Base-by-base conservation (phyloP, 1,140 invertebrate genomes). In the Anthonomus grandis region DNA sequence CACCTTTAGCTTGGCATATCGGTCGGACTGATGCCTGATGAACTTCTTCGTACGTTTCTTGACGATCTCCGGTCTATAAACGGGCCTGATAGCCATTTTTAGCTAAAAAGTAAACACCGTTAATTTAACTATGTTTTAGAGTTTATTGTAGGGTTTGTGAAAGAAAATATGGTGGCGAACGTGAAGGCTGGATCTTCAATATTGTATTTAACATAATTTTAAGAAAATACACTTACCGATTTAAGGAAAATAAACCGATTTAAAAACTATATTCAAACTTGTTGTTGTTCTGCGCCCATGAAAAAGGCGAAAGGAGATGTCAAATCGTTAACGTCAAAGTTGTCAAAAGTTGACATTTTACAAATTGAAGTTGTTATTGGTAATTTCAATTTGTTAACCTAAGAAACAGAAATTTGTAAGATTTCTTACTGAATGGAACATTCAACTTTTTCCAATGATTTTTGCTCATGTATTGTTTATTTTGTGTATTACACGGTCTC, bases 1-100 rank as follows among this genome's bases (percentile, higher is more conserved):
- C 77, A 94, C 91, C 83, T 87, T 95, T 51, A 98, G 79, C 80
- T 96, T 96, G 59, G 85, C 86, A 90, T 97, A 98, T 71, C 95
- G 83, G 77, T 98, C 95, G 73, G 90, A 93, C 76, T 98, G 95
- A 78, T 98, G 95, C 59, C 95, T 85, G 68, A 91, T 94, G 76
- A 98, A 98, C 75, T 91, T 91, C 81, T 97, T 97, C 39, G 89
- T 93, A 74, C 94, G 83, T 79, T 98, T 98, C 78, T 98, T 97
- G 46, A 97, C 84, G 70, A 96, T 92, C 66, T 82, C 89, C 1
- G 89, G 90, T 71, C 91, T 89, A 64, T 89, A 88, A 21, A 93
- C 84, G 64, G 93, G 92, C 75, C 87, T 81, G 69, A 94, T 89
- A 23, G 62, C 62, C 62, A 63, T 63, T 46, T 38, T 60, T 38